Percentiles rank a stretch among this genome's conserved stretches.
Conservation (phyloP, 2,888 invertebrate species). For the Congeria kusceri region DNA sequence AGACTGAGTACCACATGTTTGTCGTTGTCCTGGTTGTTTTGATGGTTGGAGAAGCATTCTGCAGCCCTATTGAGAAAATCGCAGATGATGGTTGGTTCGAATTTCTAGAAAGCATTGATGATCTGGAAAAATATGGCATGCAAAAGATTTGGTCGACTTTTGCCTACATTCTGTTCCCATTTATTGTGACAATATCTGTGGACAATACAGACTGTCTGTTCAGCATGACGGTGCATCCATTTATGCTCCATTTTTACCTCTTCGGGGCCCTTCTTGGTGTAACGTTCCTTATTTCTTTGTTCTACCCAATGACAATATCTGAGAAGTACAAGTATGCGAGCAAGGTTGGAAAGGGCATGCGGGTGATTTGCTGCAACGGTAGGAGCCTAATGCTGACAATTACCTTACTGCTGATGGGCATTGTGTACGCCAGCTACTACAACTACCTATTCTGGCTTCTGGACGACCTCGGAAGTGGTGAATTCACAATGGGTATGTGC, state of each 20-base stretch:
- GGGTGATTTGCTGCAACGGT: constrained; percentile 75
- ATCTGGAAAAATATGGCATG: constrained; percentile 82
- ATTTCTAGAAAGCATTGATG: constrained; percentile 81
- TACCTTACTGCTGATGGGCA: constrained; percentile 80
- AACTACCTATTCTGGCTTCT: constrained; percentile 83
- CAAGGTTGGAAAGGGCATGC: constrained; percentile 76
- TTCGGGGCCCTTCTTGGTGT: constrained; percentile 77
- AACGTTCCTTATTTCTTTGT: constrained; percentile 75
- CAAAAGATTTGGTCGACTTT: constrained; percentile 80
- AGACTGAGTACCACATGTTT: constrained; percentile 71
- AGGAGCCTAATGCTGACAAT: constrained; percentile 75
- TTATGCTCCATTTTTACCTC: constrained; percentile 80
- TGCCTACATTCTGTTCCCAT: constrained; percentile 79
- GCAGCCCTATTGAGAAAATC: constrained; percentile 79
- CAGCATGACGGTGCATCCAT: constrained; percentile 76
- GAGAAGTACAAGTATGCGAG: constrained; percentile 73
- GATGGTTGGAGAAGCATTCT: constrained; percentile 78
- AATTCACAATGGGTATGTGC: constrained; percentile 79
- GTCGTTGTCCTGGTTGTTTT: constrained; percentile 76
- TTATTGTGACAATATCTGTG: constrained; percentile 75
- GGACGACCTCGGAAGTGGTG: constrained; percentile 77
- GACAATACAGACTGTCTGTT: constrained; percentile 81
- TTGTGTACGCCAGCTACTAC: constrained; percentile 75
- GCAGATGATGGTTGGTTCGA: constrained; percentile 84
- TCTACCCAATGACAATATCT: constrained; percentile 78